Evolutionary conservation across 2,888 invertebrate species (phyloP), one percentile per base, ranked within the genome.

Genomic region (Tuberolachnus salignus): DNA sequence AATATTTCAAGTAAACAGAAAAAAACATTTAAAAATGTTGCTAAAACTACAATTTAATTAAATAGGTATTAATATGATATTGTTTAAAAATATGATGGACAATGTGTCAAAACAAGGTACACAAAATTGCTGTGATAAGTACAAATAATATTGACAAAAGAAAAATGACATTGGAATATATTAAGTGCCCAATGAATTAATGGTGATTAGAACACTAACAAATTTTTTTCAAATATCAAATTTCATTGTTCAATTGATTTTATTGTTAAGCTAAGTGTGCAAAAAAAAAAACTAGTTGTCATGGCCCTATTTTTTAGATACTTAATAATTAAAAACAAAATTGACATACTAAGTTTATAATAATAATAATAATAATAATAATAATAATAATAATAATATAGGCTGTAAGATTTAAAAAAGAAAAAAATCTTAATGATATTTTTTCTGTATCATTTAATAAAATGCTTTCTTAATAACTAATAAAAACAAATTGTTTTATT

Each of bases 401-500:
- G 57, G 49, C 78, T 59, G 78, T 69, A 57, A 78, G 59, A 69
- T 69, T 78, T 53, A 53, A 73, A 78, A 78, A 75, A 75, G 66
- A 78, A 67, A 78, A 67, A 78, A 51, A 69, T 69, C 26, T 49
- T 67, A 78, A 49, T 51, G 69, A 78, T 57, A 13, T 57, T 69
- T n/a, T 67, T 78, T 78, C 59, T 23, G 53, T 64, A 73, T 73
- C 53, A 73, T 73, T 78, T 78, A 78, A 78, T 78, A 78, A 78
- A 78, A 78, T 78, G 78, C 78, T 78, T 69, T 78, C 78, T 78
- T 78, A 78, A 69, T 67, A 69, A 78, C 78, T 78, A 78, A 69
- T 78, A 69, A 78, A 78, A 78, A 78, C 78, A 78, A 69, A 78
- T 78, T 69, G 57, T 78, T 78, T 78, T 78, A 78, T 78, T 78